Evolutionary conservation across 2,888 invertebrate species (phyloP).

Genomic region (Electrophaes corylata): DNA sequence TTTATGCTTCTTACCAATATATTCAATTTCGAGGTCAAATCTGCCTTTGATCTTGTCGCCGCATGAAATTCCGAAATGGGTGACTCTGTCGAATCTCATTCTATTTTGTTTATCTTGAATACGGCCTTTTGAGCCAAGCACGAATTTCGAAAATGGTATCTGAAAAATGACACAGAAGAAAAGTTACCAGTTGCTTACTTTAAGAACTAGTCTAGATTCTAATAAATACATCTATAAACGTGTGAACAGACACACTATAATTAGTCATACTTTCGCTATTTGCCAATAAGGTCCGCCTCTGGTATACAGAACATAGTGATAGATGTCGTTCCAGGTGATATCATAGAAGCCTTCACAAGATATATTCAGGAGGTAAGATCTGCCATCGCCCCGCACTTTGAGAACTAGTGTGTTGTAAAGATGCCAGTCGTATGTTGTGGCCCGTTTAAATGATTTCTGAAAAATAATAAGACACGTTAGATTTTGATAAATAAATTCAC

Average conservation of each 20-base stretch:
- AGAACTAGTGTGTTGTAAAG: slow-evolving; percentile 90
- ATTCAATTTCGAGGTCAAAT: slow-evolving; percentile 93
- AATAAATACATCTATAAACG: no score
- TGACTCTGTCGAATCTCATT: slow-evolving; percentile 85
- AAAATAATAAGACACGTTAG: slow-evolving; percentile 39
- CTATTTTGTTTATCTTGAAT: slow-evolving; percentile 92
- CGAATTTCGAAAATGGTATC: slow-evolving; percentile 98
- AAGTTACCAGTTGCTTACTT: no score
- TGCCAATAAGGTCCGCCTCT: slow-evolving; percentile 99
- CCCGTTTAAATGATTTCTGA: slow-evolving; percentile 92
- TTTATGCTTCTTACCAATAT: slow-evolving; percentile 85
- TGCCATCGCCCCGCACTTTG: slow-evolving; percentile 96
- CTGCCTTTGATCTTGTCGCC: slow-evolving; percentile 92
- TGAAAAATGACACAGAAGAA: slow-evolving; percentile 72
- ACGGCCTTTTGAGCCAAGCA: slow-evolving; percentile 91
- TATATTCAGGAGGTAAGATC: slow-evolving; percentile 94
- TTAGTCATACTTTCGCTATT: slow-evolving; percentile 89
- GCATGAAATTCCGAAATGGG: slow-evolving; percentile 92
- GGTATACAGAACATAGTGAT: slow-evolving; percentile 94
- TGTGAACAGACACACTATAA: no score
- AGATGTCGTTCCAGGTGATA: slow-evolving; percentile 94
- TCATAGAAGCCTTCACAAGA: slow-evolving; percentile 91
- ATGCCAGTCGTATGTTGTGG: slow-evolving; percentile 89
- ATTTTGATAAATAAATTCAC: not conserved
- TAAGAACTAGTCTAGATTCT: no score